phyloP scores from a whole-genome alignment of 92 coral and sea anemone species.

The Isaurus tuberculatus region DNA sequence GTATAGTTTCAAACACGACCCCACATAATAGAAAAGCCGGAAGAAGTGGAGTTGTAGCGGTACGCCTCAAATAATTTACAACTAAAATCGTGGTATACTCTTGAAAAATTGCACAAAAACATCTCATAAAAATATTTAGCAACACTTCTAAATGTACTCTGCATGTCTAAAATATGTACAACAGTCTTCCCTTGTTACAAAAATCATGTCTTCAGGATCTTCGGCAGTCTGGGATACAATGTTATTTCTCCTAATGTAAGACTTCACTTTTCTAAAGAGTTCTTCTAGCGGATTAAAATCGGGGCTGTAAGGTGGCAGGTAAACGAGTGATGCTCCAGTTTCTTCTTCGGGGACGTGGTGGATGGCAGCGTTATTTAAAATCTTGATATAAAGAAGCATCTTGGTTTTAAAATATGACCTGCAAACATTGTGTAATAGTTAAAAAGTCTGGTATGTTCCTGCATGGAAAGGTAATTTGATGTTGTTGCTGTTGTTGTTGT shows the following conservation, averaged over 20 bases:
- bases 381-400: not conserved
- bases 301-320: constrained; percentile 48
- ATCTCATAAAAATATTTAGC: no score
- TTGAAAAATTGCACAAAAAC: no score
- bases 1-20: no score
- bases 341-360: constrained; percentile 18
- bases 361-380: constrained; percentile 28
- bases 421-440: constrained; percentile 15
- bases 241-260: constrained; percentile 1
- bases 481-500: no score
- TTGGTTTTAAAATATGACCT: no score
- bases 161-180: constrained; percentile 22
- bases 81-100: no score
- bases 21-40: no score
- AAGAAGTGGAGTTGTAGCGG: no score
- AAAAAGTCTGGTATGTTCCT: not conserved
- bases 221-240: constrained; percentile 28
- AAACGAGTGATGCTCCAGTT: constrained; percentile 13
- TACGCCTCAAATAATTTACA: no score
- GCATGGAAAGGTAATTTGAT: constrained; percentile 1
- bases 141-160: no score
- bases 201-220: constrained; percentile 16
- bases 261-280: constrained; percentile 38
- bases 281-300: constrained; percentile 51
- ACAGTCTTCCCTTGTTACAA: constrained; percentile 31